These are phyloP conservation scores for Drosophila siamana DNA, from an alignment of 2,888 invertebrate species.

Conservation along the genomic window DNA sequence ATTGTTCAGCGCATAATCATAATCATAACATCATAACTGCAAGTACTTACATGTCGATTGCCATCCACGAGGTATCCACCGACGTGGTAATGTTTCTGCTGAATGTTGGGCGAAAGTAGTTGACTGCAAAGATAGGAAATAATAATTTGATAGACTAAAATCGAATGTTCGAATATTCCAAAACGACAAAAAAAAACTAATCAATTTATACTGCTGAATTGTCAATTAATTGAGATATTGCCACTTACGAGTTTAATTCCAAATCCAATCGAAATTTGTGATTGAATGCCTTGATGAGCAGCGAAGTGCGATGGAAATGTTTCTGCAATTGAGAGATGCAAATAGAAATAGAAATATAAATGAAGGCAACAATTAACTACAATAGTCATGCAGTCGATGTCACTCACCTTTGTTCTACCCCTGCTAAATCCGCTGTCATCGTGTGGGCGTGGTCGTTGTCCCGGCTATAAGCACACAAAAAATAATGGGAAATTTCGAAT, in stretches of 20 bases:
- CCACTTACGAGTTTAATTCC: conserved; percentile 97
- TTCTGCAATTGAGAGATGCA: conserved; percentile 87
- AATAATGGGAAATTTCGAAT: conserved; percentile 14
- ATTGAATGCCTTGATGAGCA: conserved; percentile 98
- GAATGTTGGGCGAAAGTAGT: conserved; percentile 96
- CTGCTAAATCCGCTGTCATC: conserved; percentile 84
- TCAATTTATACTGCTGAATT: not conserved
- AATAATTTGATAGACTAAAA: not conserved
- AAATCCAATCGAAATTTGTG: conserved; percentile 98
- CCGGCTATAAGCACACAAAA: conserved; percentile 74
- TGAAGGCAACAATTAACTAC: too few species aligned
- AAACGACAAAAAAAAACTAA: not conserved
- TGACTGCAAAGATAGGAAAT: conserved; percentile 87
- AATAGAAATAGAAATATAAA: not conserved
- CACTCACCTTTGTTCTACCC: conserved; percentile 83
- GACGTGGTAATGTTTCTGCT: conserved; percentile 95
- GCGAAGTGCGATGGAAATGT: conserved; percentile 97
- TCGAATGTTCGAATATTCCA: not conserved
- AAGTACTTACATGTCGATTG: conserved; percentile 85
- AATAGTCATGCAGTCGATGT: not conserved
- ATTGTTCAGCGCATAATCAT: too few species aligned
- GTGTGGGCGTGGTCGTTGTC: conserved; percentile 84
- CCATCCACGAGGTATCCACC: conserved; percentile 90
- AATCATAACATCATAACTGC: too few species aligned
- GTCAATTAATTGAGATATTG: not conserved